phyloP scores from a whole-genome alignment of 2,888 invertebrate genomes.

The Palloptera scutellata region DNA sequence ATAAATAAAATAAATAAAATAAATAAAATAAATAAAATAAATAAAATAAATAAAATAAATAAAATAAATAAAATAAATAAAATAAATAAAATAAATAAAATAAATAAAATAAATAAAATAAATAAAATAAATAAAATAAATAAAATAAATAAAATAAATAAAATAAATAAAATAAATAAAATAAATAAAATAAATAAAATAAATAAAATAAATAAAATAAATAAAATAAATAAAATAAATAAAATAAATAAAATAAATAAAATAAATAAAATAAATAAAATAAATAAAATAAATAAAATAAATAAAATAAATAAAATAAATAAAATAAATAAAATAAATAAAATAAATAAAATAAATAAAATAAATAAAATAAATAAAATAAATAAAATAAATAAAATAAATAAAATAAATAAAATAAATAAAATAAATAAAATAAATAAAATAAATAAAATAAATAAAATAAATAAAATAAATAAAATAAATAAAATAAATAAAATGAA shows the following conservation, averaged over 20 bases:
- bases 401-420: neutral
- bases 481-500: too few species aligned
- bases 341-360: neutral
- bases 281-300: neutral
- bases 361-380: neutral
- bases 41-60: too few species aligned
- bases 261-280: too few species aligned
- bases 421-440: neutral
- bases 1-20: too few species aligned
- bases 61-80: too few species aligned
- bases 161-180: too few species aligned
- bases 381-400: neutral
- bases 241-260: too few species aligned
- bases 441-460: neutral
- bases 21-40: too few species aligned
- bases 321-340: neutral
- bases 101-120: too few species aligned
- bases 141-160: too few species aligned
- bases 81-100: too few species aligned
- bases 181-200: neutral
- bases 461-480: neutral
- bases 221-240: constrained; percentile 1
- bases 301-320: neutral
- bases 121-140: too few species aligned
- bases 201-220: neutral